Conservation (phyloP, 2,113 vertebrate genomes). For the Hippocampus guttulatus region DNA sequence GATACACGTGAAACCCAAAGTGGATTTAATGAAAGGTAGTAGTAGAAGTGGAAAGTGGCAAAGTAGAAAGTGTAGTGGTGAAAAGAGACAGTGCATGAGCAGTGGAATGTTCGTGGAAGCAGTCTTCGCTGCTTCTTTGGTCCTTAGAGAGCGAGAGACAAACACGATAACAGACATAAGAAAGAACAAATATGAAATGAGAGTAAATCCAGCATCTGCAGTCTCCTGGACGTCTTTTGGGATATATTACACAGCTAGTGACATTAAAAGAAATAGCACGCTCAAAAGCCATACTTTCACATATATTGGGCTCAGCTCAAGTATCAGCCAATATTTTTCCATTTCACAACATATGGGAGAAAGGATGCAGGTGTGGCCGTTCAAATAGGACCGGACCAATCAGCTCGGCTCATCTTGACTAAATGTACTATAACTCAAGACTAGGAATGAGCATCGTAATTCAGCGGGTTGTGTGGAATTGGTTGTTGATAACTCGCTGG, state of each 20-base stretch:
- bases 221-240: constrained; percentile 9
- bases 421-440: neutral
- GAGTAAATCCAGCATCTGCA: constrained; percentile 42
- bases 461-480: too few relatives aligned
- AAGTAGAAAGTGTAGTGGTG: neutral
- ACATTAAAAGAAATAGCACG: constrained; percentile 11
- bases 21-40: neutral
- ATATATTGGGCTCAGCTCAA: constrained; percentile 21
- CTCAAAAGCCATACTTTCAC: constrained; percentile 41
- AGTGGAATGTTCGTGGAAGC: neutral
- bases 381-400: neutral
- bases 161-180: constrained; percentile 2
- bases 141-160: constrained; percentile 17
- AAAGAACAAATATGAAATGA: constrained; percentile 34
- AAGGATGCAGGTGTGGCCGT: neutral
- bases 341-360: neutral
- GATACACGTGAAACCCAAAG: neutral
- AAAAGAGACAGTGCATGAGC: neutral
- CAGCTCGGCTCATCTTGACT: neutral
- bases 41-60: neutral
- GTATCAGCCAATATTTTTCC: neutral
- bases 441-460: neutral
- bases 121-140: constrained; percentile 41
- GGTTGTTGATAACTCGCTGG: too few relatives aligned
- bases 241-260: constrained; percentile 41